phyloP scores from a whole-genome alignment of 2,797 vertebrate genomes.

The Anguilla pacifica region DNA sequence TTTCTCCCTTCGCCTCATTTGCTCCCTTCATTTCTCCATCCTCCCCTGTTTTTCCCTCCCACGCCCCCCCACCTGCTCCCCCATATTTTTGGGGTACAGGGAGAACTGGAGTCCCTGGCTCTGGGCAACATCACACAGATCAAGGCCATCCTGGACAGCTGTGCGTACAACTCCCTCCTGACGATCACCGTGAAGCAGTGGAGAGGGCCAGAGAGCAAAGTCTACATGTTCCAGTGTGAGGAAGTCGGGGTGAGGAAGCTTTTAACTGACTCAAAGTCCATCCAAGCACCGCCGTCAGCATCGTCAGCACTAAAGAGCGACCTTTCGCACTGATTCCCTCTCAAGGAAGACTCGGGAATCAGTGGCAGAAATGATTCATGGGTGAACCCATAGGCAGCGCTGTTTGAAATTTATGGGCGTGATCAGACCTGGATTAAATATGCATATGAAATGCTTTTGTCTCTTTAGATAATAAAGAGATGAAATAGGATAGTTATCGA shows the following conservation, averaged over 20 bases:
- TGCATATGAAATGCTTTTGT: too few relatives aligned
- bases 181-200: slow-evolving; percentile 69
- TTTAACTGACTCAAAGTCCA: not conserved
- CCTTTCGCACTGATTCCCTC: not conserved
- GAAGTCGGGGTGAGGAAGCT: slow-evolving; percentile 75
- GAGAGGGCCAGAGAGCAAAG: slow-evolving; percentile 55
- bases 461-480: too few relatives aligned
- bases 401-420: not conserved
- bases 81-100: slow-evolving; percentile 61
- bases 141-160: slow-evolving; percentile 66
- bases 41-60: not conserved
- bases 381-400: not conserved
- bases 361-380: not conserved
- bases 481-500: too few relatives aligned
- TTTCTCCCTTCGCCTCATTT: not conserved
- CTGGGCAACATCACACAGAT: slow-evolving; percentile 68
- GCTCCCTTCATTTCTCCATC: not conserved
- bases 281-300: not conserved
- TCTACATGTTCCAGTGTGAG: slow-evolving; percentile 87
- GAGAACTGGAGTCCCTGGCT: slow-evolving; percentile 77
- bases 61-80: not conserved
- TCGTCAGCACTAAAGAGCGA: too few relatives aligned
- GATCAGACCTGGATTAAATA: not conserved
- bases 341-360: not conserved
- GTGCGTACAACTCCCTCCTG: slow-evolving; percentile 80